A percentile compares a stretch with the other conserved stretches of the same genome.
Evolutionary conservation across 92 coral and sea anemone genomes (phyloP).

Genomic region (Palythoa grandiflora): DNA sequence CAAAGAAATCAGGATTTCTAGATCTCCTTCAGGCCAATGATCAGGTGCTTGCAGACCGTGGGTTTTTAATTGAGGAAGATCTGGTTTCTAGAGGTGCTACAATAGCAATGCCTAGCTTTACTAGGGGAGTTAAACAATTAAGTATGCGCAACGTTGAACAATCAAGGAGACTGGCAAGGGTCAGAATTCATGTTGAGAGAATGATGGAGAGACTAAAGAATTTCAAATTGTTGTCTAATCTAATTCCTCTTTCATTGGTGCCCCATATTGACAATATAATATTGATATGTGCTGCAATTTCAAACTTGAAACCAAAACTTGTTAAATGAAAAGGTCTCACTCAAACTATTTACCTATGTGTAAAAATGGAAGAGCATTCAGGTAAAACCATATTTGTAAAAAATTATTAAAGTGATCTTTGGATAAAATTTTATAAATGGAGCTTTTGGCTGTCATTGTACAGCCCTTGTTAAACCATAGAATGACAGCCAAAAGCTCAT

Average conservation of each 20-base stretch:
- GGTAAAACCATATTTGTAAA: no score
- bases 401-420: no score
- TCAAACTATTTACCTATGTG: no score
- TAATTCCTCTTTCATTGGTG: conserved; percentile 37
- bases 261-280: conserved; percentile 47
- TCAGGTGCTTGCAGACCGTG: conserved; percentile 68
- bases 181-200: conserved; percentile 5
- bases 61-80: conserved; percentile 65
- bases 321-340: conserved; percentile 19
- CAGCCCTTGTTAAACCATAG: neutral
- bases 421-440: no score
- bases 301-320: conserved; percentile 48
- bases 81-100: conserved; percentile 58
- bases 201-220: conserved; percentile 61
- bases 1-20: conserved; percentile 62
- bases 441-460: neutral
- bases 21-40: conserved; percentile 60
- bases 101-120: conserved; percentile 53
- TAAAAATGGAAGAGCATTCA: no score
- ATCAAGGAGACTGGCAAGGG: conserved; percentile 48
- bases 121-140: conserved; percentile 48
- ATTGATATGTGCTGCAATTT: conserved; percentile 46
- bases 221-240: conserved; percentile 34
- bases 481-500: neutral
- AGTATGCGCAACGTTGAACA: conserved; percentile 49